These are phyloP conservation scores for Nebria ingens DNA, from an alignment of 1,140 invertebrate species.

Conservation along the genomic window DNA sequence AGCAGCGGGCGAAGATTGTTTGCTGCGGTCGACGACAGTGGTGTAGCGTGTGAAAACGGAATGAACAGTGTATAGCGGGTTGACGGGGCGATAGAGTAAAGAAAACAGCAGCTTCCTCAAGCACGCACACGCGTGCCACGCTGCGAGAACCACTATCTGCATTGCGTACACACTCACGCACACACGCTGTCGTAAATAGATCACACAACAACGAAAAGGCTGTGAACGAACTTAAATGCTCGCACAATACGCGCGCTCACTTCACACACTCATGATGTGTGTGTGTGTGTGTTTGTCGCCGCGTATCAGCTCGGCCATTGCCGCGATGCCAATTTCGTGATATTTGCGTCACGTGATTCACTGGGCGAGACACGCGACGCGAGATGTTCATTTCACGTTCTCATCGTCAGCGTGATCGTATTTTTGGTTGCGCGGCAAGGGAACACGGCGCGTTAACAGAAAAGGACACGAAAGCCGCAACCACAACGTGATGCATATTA, in stretches of 20 bases:
- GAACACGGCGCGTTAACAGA: background rate
- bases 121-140: background rate
- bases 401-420: no score
- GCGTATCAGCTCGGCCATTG: background rate
- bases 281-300: background rate
- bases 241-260: no score
- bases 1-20: background rate
- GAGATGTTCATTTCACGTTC: background rate
- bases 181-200: background rate
- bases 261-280: no score
- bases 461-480: background rate
- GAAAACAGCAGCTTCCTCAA: background rate
- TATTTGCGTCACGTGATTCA: background rate
- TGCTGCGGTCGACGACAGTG: background rate
- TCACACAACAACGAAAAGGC: background rate
- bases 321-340: background rate
- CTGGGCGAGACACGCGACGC: background rate
- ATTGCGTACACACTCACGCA: background rate
- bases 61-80: background rate
- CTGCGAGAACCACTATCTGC: background rate
- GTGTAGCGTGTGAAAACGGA: background rate
- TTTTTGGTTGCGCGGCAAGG: no score
- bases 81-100: no score
- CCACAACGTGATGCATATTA: no score
- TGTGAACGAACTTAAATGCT: no score